Conservation (phyloP, 2,113 vertebrate species). For the Tetrax tetrax region DNA sequence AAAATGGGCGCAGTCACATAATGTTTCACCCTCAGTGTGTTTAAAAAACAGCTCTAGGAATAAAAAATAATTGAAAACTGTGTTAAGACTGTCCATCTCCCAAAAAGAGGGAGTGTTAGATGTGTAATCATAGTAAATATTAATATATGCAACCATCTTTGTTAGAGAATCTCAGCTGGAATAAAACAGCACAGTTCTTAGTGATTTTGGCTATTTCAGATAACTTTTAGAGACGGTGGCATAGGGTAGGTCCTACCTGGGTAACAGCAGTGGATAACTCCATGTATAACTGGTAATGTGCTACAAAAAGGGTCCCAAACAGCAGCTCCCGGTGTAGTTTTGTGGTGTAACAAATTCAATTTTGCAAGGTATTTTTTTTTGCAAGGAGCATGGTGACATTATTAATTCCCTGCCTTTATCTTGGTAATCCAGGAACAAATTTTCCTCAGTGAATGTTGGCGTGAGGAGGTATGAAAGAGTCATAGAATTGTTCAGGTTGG, state of each 20-base stretch:
- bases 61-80: neutral
- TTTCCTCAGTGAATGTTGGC: neutral
- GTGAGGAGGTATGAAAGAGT: neutral
- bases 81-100: neutral
- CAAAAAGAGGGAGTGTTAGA: neutral
- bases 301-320: neutral
- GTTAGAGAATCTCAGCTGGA: neutral
- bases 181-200: neutral
- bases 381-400: neutral
- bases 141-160: neutral
- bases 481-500: too few species aligned
- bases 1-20: neutral
- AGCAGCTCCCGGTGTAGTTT: neutral
- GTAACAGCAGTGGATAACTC: neutral
- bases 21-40: neutral
- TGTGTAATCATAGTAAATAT: neutral
- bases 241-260: neutral
- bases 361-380: neutral
- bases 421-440: neutral
- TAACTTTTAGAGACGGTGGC: neutral
- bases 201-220: neutral
- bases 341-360: neutral
- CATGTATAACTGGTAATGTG: neutral
- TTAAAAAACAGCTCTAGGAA: neutral
- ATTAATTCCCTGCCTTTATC: neutral